phyloP scores from a whole-genome alignment of 2,797 vertebrate genomes.

The Chrysolophus pictus region DNA sequence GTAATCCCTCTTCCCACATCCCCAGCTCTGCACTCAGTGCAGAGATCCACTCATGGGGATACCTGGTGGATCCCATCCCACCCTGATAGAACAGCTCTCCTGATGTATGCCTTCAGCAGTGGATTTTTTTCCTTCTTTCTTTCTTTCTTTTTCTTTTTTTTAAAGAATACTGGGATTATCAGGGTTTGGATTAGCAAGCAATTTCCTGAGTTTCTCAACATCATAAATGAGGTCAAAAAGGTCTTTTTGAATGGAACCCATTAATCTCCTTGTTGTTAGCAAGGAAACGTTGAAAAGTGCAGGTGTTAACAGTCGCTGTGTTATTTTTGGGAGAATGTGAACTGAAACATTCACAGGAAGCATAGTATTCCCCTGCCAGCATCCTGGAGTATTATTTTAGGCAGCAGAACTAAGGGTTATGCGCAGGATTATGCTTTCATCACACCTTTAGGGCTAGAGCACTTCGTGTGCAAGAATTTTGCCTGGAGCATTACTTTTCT shows the following conservation, averaged over 20 bases:
- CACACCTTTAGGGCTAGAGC: conserved; percentile 77
- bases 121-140: neutral
- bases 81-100: neutral
- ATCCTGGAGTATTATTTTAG: conserved; percentile 86
- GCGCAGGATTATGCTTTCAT: conserved; percentile 78
- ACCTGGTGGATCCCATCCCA: neutral
- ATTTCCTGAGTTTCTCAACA: conserved; percentile 81
- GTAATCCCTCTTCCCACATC: rapidly evolving
- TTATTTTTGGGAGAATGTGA: conserved; percentile 94
- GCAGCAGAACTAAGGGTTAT: conserved; percentile 81
- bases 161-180: conserved; percentile 71
- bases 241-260: conserved; percentile 78
- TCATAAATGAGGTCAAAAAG: conserved; percentile 80
- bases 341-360: conserved; percentile 90
- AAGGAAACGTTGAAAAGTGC: conserved; percentile 82
- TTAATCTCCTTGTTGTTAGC: conserved; percentile 81
- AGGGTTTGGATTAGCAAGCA: conserved; percentile 76
- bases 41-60: neutral
- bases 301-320: conserved; percentile 90
- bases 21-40: neutral
- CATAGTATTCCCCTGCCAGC: conserved; percentile 84
- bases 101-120: rapidly evolving
- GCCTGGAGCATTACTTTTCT: conserved; percentile 48
- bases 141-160: neutral
- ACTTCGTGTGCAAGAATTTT: conserved; percentile 66